phyloP scores from a whole-genome alignment of 2,797 vertebrate species.

The Tapirus indicus region DNA sequence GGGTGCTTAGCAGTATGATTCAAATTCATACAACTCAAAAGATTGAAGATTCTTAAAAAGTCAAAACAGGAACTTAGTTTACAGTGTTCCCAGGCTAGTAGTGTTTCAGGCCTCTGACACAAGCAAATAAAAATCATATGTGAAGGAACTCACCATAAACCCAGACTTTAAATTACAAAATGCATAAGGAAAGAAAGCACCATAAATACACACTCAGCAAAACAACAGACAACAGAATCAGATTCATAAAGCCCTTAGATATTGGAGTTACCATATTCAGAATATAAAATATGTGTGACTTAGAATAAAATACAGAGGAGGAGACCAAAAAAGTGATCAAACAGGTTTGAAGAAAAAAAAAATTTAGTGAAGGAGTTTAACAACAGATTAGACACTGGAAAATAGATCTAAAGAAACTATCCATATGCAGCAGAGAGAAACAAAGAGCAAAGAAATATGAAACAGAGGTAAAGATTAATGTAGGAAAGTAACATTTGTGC shows the following conservation, averaged over 20 bases:
- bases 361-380: background rate
- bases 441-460: background rate
- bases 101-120: background rate
- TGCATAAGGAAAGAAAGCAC: background rate
- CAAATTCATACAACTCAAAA: background rate
- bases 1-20: background rate
- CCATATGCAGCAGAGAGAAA: background rate
- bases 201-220: background rate
- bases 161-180: background rate
- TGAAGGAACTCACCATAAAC: background rate
- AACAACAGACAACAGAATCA: background rate
- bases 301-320: background rate
- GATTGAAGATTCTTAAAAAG: background rate
- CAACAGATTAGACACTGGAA: background rate
- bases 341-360: background rate
- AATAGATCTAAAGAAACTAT: background rate
- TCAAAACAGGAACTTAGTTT: background rate
- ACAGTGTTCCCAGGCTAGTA: background rate
- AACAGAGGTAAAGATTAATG: background rate
- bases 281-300: background rate
- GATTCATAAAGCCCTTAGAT: background rate
- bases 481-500: background rate
- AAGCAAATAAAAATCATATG: background rate
- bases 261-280: background rate
- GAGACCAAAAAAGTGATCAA: background rate